Evolutionary conservation across 2,797 vertebrate genomes (phyloP).

Genomic region (Myioborus miniatus): DNA sequence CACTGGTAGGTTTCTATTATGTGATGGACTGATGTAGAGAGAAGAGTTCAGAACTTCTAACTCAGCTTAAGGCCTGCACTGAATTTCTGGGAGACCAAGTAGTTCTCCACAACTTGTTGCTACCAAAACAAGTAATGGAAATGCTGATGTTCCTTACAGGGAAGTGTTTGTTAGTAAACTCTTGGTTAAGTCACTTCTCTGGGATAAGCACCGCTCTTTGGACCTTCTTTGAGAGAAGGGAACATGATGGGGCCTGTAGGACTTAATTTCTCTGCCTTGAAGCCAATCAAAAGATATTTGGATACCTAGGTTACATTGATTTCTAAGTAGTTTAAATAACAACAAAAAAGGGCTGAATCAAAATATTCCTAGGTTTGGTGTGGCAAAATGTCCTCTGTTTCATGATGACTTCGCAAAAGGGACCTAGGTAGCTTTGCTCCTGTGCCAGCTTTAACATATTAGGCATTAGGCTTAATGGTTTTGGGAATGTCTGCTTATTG

Average conservation of each 20-base stretch:
- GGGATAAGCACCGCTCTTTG: not conserved
- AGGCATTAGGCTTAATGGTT: not conserved
- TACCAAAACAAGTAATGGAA: not conserved
- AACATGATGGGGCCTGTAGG: not conserved
- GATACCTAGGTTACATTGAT: not conserved
- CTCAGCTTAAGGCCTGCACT: not conserved
- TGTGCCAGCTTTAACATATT: not conserved
- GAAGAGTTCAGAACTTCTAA: not conserved
- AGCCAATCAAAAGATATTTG: not conserved
- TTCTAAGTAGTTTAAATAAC: not conserved
- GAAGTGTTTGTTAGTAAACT: not conserved
- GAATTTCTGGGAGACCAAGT: not conserved
- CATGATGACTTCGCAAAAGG: not conserved
- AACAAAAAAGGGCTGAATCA: not conserved
- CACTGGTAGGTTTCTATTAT: not conserved
- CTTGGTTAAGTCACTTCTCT: not conserved
- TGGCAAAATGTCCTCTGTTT: not conserved
- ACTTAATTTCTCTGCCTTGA: not conserved
- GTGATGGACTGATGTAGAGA: not conserved
- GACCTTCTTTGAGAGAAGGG: not conserved
- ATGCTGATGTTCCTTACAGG: not conserved
- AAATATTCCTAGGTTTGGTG: not conserved
- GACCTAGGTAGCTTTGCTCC: not conserved
- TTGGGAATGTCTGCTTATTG: not conserved
- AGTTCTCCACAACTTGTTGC: not conserved